These are phyloP conservation scores for Contarinia nasturtii DNA, from an alignment of 1,140 invertebrate species.

Conservation along the genomic window DNA sequence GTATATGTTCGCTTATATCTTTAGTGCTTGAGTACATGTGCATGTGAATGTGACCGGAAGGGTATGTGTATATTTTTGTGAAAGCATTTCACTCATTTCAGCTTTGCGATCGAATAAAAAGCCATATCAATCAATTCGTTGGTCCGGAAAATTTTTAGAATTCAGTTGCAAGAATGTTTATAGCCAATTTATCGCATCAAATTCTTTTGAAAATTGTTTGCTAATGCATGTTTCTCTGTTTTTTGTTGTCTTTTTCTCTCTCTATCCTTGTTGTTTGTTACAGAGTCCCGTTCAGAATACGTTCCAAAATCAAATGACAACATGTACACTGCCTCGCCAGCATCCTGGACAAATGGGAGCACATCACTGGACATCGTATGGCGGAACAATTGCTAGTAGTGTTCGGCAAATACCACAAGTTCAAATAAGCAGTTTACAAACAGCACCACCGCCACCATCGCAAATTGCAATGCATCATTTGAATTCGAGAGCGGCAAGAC, in stretches of 20 bases:
- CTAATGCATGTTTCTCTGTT: not conserved
- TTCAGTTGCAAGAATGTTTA: not conserved
- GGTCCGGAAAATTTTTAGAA: too few relatives aligned
- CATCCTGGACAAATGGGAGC: slow-evolving; percentile 26
- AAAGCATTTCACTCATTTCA: too few relatives aligned
- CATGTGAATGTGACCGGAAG: too few relatives aligned
- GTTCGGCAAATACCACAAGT: slow-evolving; percentile 12
- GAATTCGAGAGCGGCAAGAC: slow-evolving; percentile 11
- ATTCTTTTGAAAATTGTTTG: not conserved
- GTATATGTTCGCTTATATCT: too few relatives aligned
- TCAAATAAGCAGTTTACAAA: slow-evolving; percentile 5
- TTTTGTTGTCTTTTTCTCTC: not conserved
- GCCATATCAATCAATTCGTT: too few relatives aligned
- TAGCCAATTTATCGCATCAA: not conserved
- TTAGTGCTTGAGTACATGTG: too few relatives aligned
- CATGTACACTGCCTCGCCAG: slow-evolving; percentile 12
- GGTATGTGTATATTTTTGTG: too few relatives aligned
- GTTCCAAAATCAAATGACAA: slow-evolving; percentile 9
- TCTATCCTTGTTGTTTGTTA: slow-evolving; percentile 11
- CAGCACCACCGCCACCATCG: slow-evolving; percentile 7
- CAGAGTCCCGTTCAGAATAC: slow-evolving; percentile 20
- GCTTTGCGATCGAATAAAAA: too few relatives aligned
- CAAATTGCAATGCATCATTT: slow-evolving; percentile 20
- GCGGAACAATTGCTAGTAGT: slow-evolving; percentile 14
- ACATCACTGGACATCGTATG: slow-evolving; percentile 24